phyloP scores from a whole-genome alignment of 2,113 vertebrate genomes.

The Ursus arctos region DNA sequence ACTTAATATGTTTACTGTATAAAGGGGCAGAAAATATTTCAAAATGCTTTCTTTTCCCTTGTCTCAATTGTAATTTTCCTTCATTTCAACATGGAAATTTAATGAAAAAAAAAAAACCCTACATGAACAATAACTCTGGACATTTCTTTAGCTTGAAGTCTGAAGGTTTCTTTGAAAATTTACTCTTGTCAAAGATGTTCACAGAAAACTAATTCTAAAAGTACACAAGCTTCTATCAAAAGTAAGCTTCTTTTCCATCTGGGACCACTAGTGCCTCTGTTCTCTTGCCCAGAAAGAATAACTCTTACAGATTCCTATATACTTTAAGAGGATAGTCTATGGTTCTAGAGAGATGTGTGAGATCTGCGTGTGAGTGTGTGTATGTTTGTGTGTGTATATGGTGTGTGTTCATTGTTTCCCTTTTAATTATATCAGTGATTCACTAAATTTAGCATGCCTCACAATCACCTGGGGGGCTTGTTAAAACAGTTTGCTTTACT shows the following conservation, averaged over 20 bases:
- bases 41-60: slow-evolving; percentile 14
- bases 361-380: not conserved
- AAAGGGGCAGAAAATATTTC: slow-evolving; percentile 40
- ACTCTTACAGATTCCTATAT: not conserved
- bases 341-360: not conserved
- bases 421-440: not conserved
- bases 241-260: not conserved
- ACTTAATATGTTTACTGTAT: not conserved
- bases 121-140: not conserved
- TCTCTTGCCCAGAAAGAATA: not conserved
- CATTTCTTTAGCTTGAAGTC: slow-evolving; percentile 12
- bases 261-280: not conserved
- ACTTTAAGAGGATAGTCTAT: not conserved
- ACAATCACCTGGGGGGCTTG: not conserved
- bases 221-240: not conserved
- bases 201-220: not conserved
- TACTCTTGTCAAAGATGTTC: not conserved
- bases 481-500: not conserved
- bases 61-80: slow-evolving; percentile 33
- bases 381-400: not conserved
- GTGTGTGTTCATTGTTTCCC: not conserved
- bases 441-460: not conserved
- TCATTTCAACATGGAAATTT: not conserved
- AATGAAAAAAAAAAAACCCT: not conserved
- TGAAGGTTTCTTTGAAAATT: not conserved